Base-by-base conservation (phyloP, 2,888 invertebrate species). In the Epinotia bilunana region DNA sequence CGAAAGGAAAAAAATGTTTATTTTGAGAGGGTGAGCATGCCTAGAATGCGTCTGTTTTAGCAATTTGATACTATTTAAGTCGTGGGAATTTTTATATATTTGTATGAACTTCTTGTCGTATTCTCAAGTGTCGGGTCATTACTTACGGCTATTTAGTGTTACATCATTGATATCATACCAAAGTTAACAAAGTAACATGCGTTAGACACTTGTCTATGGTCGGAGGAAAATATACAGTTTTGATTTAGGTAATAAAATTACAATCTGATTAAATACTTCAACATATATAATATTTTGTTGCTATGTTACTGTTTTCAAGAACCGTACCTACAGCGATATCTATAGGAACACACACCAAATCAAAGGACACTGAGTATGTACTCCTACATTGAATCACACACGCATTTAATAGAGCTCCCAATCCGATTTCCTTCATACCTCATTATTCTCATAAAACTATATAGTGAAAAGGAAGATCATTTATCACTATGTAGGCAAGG, bases 41-140 rank as follows among this genome's bases (percentile, higher is more conserved):
- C 79, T 86, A 82, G 83, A 83, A 84, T 86, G 87, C 85, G 86
- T 80, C 82, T 83, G 79, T 86, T 86, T 83, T 81, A 83, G 90
- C 89, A 91, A 92, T 91, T 88, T 86, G 89, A 91, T 91, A 91
- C 86, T 86, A 89, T 88, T 90, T 87, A 88, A 87, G 86, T 88
- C 90, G 86, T 91, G 91, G 88, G 91, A 92, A 91, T 84, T 83
- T 77, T 76, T 77, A 76, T 78, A 78, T 79, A 78, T 78, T 80
- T 77, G 69, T 74, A n/a, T n/a, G 16, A 9, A 9, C 39, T 7
- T 39, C 39, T 39, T 39, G 9, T 39, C 39, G 9, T 39, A 39
- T 39, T 39, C 9, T 39, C 9, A 39, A 1, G 39, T 39, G 2
- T 2, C 39, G 39, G 39, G 39, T 39, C 7, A 9, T 39, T 39